Percentiles rank a stretch among this genome's conserved stretches.
Conservation (phyloP, 2,113 vertebrate genomes). For the Zosterops borbonicus region DNA sequence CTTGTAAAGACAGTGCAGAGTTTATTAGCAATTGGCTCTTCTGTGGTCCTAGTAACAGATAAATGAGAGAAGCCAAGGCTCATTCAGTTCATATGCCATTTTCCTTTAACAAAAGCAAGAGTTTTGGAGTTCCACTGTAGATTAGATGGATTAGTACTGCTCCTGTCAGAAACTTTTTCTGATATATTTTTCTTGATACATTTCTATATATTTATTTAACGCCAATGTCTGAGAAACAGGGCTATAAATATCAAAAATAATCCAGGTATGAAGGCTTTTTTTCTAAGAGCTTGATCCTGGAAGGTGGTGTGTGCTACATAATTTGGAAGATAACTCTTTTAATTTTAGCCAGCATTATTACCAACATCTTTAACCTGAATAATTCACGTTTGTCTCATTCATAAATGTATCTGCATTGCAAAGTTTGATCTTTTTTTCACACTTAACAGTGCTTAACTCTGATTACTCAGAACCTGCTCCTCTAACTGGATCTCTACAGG, state of each 20-base stretch:
- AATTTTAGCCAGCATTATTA: background rate
- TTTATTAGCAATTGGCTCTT: background rate
- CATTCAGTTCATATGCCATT: background rate
- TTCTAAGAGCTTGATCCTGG: background rate
- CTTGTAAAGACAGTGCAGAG: background rate
- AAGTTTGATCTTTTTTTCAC: slow-evolving; percentile 20
- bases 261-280: background rate
- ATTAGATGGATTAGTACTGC: background rate
- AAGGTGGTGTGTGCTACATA: background rate
- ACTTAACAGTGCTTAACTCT: slow-evolving; percentile 17
- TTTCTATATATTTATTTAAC: background rate
- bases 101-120: background rate
- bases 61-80: background rate
- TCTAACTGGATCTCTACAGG: slow-evolving; percentile 18
- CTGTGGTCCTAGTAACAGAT: background rate
- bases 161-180: background rate
- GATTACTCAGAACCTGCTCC: slow-evolving; percentile 31
- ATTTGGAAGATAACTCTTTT: background rate
- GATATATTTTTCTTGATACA: background rate
- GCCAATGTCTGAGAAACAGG: background rate
- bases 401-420: background rate
- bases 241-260: background rate
- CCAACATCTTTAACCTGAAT: background rate
- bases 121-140: background rate
- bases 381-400: background rate